Percentiles rank a stretch among this genome's conserved stretches.
These are phyloP conservation scores for Pristionchus entomophagus DNA, from an alignment of 2,888 invertebrate genomes.

Conservation along the genomic window DNA sequence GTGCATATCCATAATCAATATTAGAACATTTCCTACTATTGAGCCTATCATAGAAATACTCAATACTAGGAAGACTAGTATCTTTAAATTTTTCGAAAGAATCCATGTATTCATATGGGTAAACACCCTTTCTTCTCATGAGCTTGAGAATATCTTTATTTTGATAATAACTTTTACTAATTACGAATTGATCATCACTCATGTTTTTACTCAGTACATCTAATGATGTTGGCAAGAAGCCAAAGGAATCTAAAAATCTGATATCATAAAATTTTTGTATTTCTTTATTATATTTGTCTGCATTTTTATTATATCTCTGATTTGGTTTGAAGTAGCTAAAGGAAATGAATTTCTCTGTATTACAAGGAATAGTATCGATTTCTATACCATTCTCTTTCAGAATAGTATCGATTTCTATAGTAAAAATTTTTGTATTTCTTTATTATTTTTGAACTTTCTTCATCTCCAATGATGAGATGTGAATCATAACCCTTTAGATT, in stretches of 20 bases:
- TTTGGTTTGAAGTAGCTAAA: too few species aligned
- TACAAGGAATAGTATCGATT: constrained; percentile 59
- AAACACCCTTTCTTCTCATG: too few species aligned
- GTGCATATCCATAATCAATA: constrained; percentile 57
- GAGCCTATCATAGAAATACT: constrained; percentile 51
- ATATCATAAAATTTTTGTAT: too few species aligned
- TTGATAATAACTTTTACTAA: constrained; percentile 45
- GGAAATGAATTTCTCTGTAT: constrained; percentile 59
- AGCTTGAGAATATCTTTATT: constrained; percentile 47
- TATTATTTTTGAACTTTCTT: constrained; percentile 48
- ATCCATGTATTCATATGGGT: too few species aligned
- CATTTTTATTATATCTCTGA: constrained; percentile 43
- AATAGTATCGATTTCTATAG: too few species aligned
- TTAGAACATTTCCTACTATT: constrained; percentile 49
- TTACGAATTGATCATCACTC: constrained; percentile 46
- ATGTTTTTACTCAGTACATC: constrained; percentile 58
- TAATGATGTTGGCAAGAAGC: too few species aligned
- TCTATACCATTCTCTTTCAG: constrained; percentile 46
- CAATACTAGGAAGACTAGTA: constrained; percentile 55
- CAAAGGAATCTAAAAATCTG: too few species aligned
- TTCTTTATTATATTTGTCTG: constrained; percentile 27
- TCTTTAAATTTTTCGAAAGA: too few species aligned
- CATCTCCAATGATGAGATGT: constrained; percentile 53
- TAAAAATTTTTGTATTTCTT: too few species aligned
- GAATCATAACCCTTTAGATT: too few species aligned